A percentile compares a stretch with the other conserved stretches of the same genome.
Evolutionary conservation across 2,113 vertebrate species (phyloP).

Genomic region (Charina bottae): DNA sequence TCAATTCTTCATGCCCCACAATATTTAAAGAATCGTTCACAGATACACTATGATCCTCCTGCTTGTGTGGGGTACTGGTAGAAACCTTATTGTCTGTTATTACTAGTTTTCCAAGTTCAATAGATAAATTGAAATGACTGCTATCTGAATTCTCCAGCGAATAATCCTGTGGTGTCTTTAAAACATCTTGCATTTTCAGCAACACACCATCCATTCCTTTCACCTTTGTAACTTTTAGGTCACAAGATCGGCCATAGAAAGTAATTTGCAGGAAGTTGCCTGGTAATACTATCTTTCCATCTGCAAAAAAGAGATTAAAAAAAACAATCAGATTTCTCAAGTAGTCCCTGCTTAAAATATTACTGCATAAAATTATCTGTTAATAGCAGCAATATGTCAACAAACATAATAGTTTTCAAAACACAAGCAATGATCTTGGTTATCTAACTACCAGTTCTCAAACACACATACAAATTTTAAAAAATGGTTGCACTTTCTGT

Average conservation of each 20-base stretch:
- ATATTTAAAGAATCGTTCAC: constrained; percentile 18
- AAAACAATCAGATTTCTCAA: not conserved
- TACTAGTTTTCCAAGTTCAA: constrained; percentile 78
- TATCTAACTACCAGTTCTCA: not conserved
- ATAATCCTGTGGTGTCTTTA: not conserved
- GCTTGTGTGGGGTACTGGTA: constrained; percentile 74
- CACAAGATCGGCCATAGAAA: constrained; percentile 86
- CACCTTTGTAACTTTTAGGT: constrained; percentile 75
- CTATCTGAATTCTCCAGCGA: constrained; percentile 50
- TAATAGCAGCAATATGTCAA: not conserved
- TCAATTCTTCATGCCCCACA: not conserved
- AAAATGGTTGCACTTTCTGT: not conserved
- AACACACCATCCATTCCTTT: constrained; percentile 82
- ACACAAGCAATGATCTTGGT: not conserved
- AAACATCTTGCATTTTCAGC: constrained; percentile 50
- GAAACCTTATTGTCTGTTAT: constrained; percentile 67
- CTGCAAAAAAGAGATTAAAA: constrained; percentile 65
- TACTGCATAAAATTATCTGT: not conserved
- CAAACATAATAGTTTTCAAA: not conserved
- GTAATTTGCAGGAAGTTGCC: constrained; percentile 82
- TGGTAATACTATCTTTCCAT: constrained; percentile 85
- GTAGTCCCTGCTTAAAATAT: not conserved
- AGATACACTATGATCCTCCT: constrained; percentile 23
- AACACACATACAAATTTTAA: not conserved
- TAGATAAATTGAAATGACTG: constrained; percentile 65